Base-by-base conservation (phyloP, 2,797 vertebrate species). In the Glossophaga mutica region DNA sequence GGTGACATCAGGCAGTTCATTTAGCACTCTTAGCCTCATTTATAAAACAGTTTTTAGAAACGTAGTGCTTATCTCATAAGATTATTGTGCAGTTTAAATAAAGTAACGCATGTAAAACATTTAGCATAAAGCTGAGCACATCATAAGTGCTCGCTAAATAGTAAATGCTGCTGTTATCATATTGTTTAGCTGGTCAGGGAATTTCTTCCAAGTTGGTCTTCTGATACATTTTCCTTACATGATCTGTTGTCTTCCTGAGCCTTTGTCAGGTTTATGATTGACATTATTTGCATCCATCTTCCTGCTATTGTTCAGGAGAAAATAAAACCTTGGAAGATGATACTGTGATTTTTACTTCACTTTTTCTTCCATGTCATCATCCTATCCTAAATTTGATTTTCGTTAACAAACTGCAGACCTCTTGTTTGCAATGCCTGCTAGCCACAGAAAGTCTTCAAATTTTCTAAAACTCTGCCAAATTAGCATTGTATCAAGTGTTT, bases 261-360 rank as follows among this genome's bases (percentile, higher is more conserved):
- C 11, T 87, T 82, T 74, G n/a, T 94, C 73, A 70, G 12, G 68
- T 92, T 24, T 87, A n/a, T 86, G 84, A 74, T 91, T 70, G 59
- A 73, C 85, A 62, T 24, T 34, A 68, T 94, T 93, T 96, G 26
- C 46, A 87, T 89, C 52, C 19, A 7, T 95, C 42, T 73, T 94
- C 46, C 73, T 81, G 74, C 82, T 29, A 62, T 52, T 82, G 39
- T 77, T 95, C 67, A 94, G 83, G 76, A 85, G 57, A 94, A 95
- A 91, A 88, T 62, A 70, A 96, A 83, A 55, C 82, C 37, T 91
- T 90, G 83, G 88, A 87, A 95, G 79, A 62, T 93, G 87, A 50
- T 71, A 34, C 62, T 76, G 37, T n/a, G 85, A 78, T 76, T 92
- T 57, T 52, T 18, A 92, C 70, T 95, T 77, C 39, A 81, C 34